These are phyloP conservation scores for Orius insidiosus DNA, from an alignment of 1,140 invertebrate genomes.

Conservation along the genomic window DNA sequence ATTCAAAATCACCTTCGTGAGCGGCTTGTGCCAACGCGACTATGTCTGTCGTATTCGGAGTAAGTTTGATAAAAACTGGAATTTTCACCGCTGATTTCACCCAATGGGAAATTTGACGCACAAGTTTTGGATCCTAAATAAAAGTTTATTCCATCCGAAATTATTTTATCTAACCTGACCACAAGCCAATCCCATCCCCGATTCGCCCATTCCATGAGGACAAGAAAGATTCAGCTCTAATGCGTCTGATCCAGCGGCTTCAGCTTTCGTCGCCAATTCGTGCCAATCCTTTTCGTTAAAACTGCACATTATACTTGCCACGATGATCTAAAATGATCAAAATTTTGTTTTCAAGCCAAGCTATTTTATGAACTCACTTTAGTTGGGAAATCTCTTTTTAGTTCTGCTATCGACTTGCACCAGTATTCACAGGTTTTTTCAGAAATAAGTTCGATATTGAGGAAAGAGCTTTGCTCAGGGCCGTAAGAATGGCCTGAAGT, in stretches of 20 bases:
- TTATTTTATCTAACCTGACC: conserved; percentile 51
- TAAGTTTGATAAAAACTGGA: conserved; percentile 96
- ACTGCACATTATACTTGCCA: conserved; percentile 93
- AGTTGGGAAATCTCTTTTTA: conserved; percentile 81
- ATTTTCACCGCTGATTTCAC: conserved; percentile 70
- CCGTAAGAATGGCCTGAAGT: conserved; percentile 84
- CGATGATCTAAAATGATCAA: conserved; percentile 49
- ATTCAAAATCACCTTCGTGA: conserved; percentile 45
- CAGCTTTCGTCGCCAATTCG: conserved; percentile 56
- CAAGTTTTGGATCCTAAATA: conserved; percentile 59
- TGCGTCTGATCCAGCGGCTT: conserved; percentile 78
- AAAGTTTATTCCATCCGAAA: background rate
- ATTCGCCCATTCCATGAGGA: conserved; percentile 96
- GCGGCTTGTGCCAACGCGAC: conserved; percentile 77
- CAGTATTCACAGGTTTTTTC: conserved; percentile 91
- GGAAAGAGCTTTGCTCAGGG: conserved; percentile 83
- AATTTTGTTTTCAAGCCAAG: background rate
- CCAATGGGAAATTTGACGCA: conserved; percentile 81
- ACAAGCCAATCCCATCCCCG: conserved; percentile 94
- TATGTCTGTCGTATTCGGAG: conserved; percentile 94
- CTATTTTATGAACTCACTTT: conserved; percentile 36
- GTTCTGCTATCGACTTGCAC: conserved; percentile 71
- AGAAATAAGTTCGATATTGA: conserved; percentile 97
- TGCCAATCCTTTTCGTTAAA: conserved; percentile 82
- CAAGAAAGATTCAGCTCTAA: conserved; percentile 93